A percentile compares a stretch with the other conserved stretches of the same genome.
phyloP scores from a whole-genome alignment of 2,113 vertebrate species.

The Tretioscincus oriximinensis region DNA sequence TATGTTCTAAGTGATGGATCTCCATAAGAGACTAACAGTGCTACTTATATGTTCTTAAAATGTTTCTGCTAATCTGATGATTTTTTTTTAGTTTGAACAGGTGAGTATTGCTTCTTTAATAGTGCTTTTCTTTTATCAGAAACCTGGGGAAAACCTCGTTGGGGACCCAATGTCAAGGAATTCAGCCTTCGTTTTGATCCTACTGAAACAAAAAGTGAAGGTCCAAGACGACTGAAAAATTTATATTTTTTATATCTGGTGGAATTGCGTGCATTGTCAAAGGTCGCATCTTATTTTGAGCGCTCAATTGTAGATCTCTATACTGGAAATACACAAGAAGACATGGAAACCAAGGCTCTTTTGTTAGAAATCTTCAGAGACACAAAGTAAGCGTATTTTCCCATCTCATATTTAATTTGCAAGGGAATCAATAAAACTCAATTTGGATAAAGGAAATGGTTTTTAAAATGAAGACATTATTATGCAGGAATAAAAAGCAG shows the following conservation, averaged over 20 bases:
- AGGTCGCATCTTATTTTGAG: slow-evolving; percentile 92
- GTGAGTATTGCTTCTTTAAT: not conserved
- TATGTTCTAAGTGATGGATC: too few species aligned
- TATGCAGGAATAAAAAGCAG: not conserved
- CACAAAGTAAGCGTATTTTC: slow-evolving; percentile 80
- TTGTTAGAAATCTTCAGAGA: slow-evolving; percentile 87
- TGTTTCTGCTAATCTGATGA: too few species aligned
- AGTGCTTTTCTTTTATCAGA: slow-evolving; percentile 68
- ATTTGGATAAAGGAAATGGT: not conserved
- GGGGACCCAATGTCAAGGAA: slow-evolving; percentile 90
- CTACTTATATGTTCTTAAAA: too few species aligned
- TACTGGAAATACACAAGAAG: slow-evolving; percentile 85
- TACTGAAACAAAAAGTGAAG: slow-evolving; percentile 89
- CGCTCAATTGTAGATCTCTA: slow-evolving; percentile 89
- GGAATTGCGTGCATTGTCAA: slow-evolving; percentile 91
- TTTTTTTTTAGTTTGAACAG: not conserved
- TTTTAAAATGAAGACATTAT: not conserved
- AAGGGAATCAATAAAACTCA: not conserved
- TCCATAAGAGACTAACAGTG: too few species aligned
- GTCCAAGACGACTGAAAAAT: slow-evolving; percentile 91
- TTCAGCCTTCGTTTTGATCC: slow-evolving; percentile 87
- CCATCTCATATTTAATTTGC: not conserved
- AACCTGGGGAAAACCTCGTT: slow-evolving; percentile 85
- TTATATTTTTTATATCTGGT: slow-evolving; percentile 96
- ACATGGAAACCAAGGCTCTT: slow-evolving; percentile 85